Evolutionary conservation across 2,888 invertebrate genomes (phyloP).

Genomic region (Argynnis bischoffii): DNA sequence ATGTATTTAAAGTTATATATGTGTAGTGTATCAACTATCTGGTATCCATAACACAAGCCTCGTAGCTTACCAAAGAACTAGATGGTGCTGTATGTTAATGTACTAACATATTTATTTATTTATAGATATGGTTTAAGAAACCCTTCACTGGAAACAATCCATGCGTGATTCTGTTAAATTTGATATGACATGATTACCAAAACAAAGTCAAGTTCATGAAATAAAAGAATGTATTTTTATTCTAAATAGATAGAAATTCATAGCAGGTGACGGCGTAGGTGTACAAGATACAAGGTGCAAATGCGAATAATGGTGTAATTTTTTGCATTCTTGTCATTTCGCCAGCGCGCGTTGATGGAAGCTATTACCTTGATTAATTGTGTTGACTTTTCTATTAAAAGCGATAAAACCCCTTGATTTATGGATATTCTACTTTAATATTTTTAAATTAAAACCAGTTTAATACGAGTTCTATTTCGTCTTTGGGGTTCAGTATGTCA

Average conservation of each 20-base stretch:
- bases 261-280: constrained; percentile 26
- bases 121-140: too few relatives aligned
- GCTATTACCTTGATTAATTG: constrained; percentile 34
- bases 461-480: neutral
- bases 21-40: too few relatives aligned
- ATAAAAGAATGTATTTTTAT: neutral
- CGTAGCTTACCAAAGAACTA: too few relatives aligned
- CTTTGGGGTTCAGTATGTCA: too few relatives aligned
- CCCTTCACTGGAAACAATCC: too few relatives aligned
- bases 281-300: constrained; percentile 20
- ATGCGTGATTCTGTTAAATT: too few relatives aligned
- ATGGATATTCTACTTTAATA: constrained; percentile 6
- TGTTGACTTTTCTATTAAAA: constrained; percentile 21
- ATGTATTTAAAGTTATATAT: too few relatives aligned
- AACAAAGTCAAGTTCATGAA: neutral
- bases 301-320: constrained; percentile 19
- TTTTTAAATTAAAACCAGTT: constrained; percentile 18
- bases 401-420: constrained; percentile 24
- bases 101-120: too few relatives aligned
- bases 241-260: neutral
- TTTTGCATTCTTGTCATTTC: constrained; percentile 32
- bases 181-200: too few relatives aligned
- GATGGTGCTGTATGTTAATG: too few relatives aligned
- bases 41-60: too few relatives aligned
- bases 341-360: constrained; percentile 31